Conservation (phyloP, 2,113 vertebrate species). For the Elephas maximus region DNA sequence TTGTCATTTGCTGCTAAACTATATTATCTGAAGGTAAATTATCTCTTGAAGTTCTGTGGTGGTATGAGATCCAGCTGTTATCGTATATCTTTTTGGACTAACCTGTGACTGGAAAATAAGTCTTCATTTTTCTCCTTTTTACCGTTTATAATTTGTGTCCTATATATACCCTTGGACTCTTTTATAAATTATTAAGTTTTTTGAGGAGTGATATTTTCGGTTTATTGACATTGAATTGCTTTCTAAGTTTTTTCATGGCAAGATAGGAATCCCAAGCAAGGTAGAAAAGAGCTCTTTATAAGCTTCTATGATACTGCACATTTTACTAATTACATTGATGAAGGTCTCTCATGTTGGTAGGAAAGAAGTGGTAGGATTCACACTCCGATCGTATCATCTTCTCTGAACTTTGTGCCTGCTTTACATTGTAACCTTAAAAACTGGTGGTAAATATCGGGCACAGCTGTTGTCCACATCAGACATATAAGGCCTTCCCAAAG, state of each 20-base stretch:
- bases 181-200: slow-evolving; percentile 87
- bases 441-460: neutral
- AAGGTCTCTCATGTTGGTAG: neutral
- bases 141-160: slow-evolving; percentile 81
- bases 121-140: slow-evolving; percentile 91
- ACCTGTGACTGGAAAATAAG: slow-evolving; percentile 89
- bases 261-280: slow-evolving; percentile 33
- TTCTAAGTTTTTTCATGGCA: slow-evolving; percentile 38
- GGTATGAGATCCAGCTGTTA: slow-evolving; percentile 85
- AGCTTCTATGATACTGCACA: neutral
- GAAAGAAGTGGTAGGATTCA: neutral
- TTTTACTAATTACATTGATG: slow-evolving; percentile 31
- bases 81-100: slow-evolving; percentile 81
- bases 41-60: slow-evolving; percentile 85
- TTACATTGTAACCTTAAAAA: neutral
- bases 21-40: slow-evolving; percentile 86
- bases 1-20: slow-evolving; percentile 90
- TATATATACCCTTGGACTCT: slow-evolving; percentile 87
- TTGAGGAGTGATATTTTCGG: slow-evolving; percentile 87
- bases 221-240: slow-evolving; percentile 89
- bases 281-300: slow-evolving; percentile 12
- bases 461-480: slow-evolving; percentile 25
- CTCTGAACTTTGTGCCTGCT: neutral
- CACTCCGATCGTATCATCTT: neutral
- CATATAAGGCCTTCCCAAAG: slow-evolving; percentile 53